A percentile compares a stretch with the other conserved stretches of the same genome.
phyloP scores from a whole-genome alignment of 1,140 invertebrate genomes.

The Drosophila lacteicornis region DNA sequence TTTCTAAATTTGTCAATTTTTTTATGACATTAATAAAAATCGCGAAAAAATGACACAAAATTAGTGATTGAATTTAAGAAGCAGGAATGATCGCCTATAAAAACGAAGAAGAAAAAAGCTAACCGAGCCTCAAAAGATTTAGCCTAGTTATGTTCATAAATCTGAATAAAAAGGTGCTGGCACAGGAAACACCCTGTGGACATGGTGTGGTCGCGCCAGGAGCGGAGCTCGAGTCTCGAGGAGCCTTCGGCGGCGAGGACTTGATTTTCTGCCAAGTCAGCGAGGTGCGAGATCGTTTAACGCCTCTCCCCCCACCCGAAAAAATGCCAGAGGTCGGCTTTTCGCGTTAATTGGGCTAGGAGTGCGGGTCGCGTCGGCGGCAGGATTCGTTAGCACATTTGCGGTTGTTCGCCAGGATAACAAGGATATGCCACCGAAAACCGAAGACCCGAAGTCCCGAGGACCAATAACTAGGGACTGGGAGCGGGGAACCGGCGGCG shows the following conservation, averaged over 20 bases:
- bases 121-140: too few species aligned
- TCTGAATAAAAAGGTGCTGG: neutral
- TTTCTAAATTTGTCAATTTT: too few species aligned
- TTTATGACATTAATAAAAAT: too few species aligned
- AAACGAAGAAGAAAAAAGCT: too few species aligned
- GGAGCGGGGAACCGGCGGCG: constrained; percentile 5
- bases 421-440: constrained; percentile 55
- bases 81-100: too few species aligned
- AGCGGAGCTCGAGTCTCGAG: neutral
- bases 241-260: neutral
- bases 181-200: neutral
- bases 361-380: constrained; percentile 61
- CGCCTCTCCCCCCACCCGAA: constrained; percentile 37
- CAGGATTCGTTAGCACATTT: constrained; percentile 78
- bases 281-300: constrained; percentile 77
- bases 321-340: constrained; percentile 25
- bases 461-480: neutral
- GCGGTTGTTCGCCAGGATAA: constrained; percentile 70
- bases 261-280: constrained; percentile 63
- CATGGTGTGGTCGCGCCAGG: neutral
- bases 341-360: constrained; percentile 76
- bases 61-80: too few species aligned
- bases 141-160: too few species aligned
- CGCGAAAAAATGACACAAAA: too few species aligned
- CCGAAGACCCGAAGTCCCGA: neutral